Percentiles rank a stretch among this genome's conserved stretches.
These are phyloP conservation scores for Epinotia nisella DNA, from an alignment of 2,888 invertebrate genomes.

Conservation along the genomic window DNA sequence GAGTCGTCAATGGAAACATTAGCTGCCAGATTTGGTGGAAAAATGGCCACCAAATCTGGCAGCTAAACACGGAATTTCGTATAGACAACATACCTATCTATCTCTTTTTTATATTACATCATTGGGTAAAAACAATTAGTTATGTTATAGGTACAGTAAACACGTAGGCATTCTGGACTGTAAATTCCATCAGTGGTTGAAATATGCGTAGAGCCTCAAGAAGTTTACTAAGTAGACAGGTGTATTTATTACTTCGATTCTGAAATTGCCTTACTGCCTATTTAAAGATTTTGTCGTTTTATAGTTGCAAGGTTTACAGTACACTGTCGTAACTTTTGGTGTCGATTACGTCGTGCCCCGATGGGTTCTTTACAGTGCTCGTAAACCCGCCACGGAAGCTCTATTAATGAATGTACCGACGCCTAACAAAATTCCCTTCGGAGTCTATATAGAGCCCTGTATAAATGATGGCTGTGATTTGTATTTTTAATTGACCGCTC, in stretches of 20 bases:
- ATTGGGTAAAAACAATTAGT: too few species aligned
- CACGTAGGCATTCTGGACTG: too few species aligned
- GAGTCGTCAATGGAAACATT: too few species aligned
- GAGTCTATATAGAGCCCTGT: constrained; percentile 62
- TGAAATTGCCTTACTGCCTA: background rate
- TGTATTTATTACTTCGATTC: background rate
- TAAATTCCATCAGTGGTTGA: too few species aligned
- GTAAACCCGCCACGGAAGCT: constrained; percentile 57
- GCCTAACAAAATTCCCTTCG: constrained; percentile 72
- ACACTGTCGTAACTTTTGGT: constrained; percentile 12
- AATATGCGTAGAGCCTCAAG: too few species aligned
- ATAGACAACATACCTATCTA: too few species aligned
- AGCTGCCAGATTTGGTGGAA: too few species aligned
- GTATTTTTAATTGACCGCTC: constrained; percentile 49
- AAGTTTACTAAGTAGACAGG: too few species aligned
- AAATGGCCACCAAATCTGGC: too few species aligned
- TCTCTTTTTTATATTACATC: too few species aligned
- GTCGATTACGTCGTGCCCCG: constrained; percentile 18
- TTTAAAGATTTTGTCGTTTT: background rate
- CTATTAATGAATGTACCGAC: constrained; percentile 80
- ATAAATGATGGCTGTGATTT: constrained; percentile 57
- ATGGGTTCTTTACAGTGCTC: constrained; percentile 13
- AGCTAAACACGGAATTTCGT: too few species aligned
- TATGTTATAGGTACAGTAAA: too few species aligned
- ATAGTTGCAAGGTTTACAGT: background rate